Evolutionary conservation across 2,113 vertebrate genomes (phyloP), one percentile per base, ranked within the genome.

Genomic region (Tetrax tetrax): DNA sequence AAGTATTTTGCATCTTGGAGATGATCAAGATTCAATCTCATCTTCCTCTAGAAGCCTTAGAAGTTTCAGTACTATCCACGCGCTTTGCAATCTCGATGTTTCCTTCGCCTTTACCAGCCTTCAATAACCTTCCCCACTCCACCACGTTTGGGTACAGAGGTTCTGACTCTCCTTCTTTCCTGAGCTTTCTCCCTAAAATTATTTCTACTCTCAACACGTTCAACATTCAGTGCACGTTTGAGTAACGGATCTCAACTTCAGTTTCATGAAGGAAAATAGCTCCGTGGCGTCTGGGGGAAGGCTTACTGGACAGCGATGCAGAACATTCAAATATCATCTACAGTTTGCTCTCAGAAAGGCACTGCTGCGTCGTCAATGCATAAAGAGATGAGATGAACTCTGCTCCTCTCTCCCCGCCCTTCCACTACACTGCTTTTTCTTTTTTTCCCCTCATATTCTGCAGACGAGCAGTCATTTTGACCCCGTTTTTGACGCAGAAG

Each of bases 71-170:
- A 5, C 31, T 24, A 1, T 33, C 29, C 68, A 29, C 28, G 12
- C 0, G 0, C 38, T 72, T 15, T 15, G 29, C 20, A 41, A 53
- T 17, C 38, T n/a, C 4, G 4, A 54, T 4, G 25, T 29, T 51
- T 65, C 27, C 50, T 83, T 16, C 60, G 48, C 31, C 41, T 87
- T 56, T 7, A 33, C 17, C 9, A 18, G 16, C 28, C 43, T 45
- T 64, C 23, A 29, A 1, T 12, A 45, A 57, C 28, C 22, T 43
- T n/a, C 63, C 54, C 3, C 1, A 35, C 12, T 50, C 2, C 0
- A 27, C 63, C 72, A 9, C 10, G 12, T 47, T 21, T 59, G 33
- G 43, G 45, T 48, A 53, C n/a, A 65, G 45, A 71, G n/a, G 53
- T 57, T 66, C 51, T 24, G 29, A 65, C 12, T 45, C 57, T 51